Percentiles rank a stretch among this genome's conserved stretches.
phyloP scores from a whole-genome alignment of 2,888 invertebrate genomes.

The Peribatodes rhomboidaria region DNA sequence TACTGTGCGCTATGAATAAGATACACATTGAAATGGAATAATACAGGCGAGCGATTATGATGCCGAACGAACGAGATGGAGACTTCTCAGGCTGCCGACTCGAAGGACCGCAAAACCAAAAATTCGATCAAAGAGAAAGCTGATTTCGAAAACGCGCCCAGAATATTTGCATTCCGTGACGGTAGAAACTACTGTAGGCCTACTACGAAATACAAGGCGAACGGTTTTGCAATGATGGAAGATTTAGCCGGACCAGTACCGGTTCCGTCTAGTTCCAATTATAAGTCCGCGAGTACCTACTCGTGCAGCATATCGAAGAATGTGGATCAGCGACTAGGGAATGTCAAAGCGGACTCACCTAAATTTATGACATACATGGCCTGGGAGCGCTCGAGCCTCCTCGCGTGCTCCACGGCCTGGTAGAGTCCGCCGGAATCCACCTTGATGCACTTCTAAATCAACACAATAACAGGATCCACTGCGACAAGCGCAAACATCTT shows the following conservation, averaged over 20 bases:
- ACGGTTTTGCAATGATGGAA: slow-evolving; percentile 45
- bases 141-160: slow-evolving; percentile 59
- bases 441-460: slow-evolving; percentile 76
- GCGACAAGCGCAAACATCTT: slow-evolving; percentile 79
- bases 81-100: slow-evolving; percentile 10
- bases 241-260: slow-evolving; percentile 67
- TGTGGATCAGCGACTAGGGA: slow-evolving; percentile 66
- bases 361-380: slow-evolving; percentile 87
- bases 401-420: slow-evolving; percentile 84
- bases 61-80: slow-evolving; percentile 52
- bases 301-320: slow-evolving; percentile 60
- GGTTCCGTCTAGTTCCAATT: slow-evolving; percentile 78
- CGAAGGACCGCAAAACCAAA: slow-evolving; percentile 42
- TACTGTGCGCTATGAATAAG: slow-evolving; percentile 76
- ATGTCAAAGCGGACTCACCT: slow-evolving; percentile 81
- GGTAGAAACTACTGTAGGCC: slow-evolving; percentile 60
- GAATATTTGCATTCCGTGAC: slow-evolving; percentile 59
- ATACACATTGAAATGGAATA: slow-evolving; percentile 78
- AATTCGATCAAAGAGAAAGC: slow-evolving; percentile 64
- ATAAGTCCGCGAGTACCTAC: slow-evolving; percentile 62
- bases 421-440: slow-evolving; percentile 85
- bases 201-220: slow-evolving; percentile 44
- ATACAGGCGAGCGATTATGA: slow-evolving; percentile 66
- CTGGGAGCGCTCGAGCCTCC: slow-evolving; percentile 84
- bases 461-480: slow-evolving; percentile 79